Percentiles rank a stretch among this genome's conserved stretches.
Conservation (phyloP, 2,797 vertebrate genomes). For the Cynopterus sphinx region DNA sequence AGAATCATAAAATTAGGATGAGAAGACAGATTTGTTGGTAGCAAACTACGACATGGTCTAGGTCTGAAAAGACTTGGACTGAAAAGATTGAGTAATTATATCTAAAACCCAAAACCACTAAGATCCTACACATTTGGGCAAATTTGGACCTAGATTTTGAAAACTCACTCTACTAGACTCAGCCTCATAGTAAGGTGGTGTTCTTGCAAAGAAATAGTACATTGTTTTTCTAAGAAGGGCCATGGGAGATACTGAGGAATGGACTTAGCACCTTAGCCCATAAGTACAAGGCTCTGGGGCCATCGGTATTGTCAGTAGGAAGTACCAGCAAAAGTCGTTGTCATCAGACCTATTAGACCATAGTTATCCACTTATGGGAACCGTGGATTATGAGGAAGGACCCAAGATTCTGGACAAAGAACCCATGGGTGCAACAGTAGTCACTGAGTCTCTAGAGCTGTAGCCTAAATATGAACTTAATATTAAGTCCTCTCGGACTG, state of each 20-base stretch:
- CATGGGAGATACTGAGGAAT: neutral
- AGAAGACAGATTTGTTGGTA: neutral
- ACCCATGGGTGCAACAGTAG: neutral
- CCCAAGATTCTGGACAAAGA: neutral
- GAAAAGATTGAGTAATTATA: neutral
- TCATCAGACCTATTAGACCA: neutral
- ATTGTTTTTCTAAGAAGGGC: neutral
- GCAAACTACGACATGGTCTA: neutral
- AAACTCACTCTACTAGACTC: neutral
- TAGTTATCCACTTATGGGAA: neutral
- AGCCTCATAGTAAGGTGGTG: neutral
- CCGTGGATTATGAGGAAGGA: neutral
- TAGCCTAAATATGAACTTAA: neutral
- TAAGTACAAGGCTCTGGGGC: neutral
- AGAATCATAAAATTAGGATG: neutral
- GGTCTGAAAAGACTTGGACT: neutral
- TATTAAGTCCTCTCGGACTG: neutral
- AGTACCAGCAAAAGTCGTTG: neutral
- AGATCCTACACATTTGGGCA: neutral
- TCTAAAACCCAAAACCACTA: neutral
- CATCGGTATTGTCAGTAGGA: neutral
- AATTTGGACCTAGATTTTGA: neutral
- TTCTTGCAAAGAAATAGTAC: slow-evolving; percentile 1
- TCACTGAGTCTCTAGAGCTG: neutral
- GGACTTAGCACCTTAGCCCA: neutral